These are phyloP conservation scores for Protula sp. DNA, from an alignment of 2,888 invertebrate genomes.

Conservation along the genomic window DNA sequence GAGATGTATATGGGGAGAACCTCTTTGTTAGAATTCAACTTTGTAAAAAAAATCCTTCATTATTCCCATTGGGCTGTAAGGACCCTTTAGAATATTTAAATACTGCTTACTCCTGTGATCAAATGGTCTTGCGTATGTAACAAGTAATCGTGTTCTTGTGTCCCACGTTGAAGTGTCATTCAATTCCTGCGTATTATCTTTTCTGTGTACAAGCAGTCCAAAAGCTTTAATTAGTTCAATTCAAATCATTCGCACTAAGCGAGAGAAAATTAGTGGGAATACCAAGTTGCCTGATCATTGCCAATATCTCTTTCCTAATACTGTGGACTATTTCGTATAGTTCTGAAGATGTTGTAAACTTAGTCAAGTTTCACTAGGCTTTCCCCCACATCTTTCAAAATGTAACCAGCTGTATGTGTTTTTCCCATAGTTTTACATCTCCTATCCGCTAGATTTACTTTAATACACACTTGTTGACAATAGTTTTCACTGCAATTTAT, in stretches of 20 bases:
- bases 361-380: not conserved
- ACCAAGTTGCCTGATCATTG: not conserved
- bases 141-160: not conserved
- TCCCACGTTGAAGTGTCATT: not conserved
- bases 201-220: not conserved
- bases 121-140: not conserved
- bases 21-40: constrained; percentile 4
- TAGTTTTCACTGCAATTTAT: too few relatives aligned
- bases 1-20: constrained; percentile 4
- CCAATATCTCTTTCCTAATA: not conserved
- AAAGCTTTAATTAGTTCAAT: not conserved
- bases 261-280: not conserved
- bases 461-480: not conserved
- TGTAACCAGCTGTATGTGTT: not conserved
- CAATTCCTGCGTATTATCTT: not conserved
- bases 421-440: not conserved
- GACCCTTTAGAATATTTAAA: not conserved
- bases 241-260: not conserved
- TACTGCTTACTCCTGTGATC: not conserved
- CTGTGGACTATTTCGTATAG: not conserved
- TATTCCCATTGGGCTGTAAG: not conserved
- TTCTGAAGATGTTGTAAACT: not conserved
- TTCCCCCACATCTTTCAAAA: not conserved
- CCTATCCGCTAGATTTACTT: not conserved
- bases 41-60: not conserved